Conservation (phyloP, 2,113 vertebrate species). For the Chaetodon auriga region DNA sequence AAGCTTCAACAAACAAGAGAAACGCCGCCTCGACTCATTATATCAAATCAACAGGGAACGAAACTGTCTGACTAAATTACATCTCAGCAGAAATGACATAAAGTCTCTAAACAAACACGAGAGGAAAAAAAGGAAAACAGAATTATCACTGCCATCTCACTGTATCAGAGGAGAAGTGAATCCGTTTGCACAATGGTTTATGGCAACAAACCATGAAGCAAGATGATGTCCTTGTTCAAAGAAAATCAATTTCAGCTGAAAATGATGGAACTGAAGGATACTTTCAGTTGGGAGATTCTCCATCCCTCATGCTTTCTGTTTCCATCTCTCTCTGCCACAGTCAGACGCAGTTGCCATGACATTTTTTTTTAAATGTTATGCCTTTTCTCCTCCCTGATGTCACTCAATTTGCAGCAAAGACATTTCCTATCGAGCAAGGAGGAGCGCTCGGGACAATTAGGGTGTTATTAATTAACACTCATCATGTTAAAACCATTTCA, state of each 20-base stretch:
- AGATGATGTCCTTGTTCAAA: constrained; percentile 63
- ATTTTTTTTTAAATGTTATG: background rate
- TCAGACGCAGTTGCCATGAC: constrained; percentile 40
- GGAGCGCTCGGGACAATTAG: constrained; percentile 25
- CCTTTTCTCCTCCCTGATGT: constrained; percentile 36
- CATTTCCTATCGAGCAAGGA: constrained; percentile 3
- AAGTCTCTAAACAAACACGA: constrained; percentile 68
- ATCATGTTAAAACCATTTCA: constrained; percentile 4
- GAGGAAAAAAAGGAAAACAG: background rate
- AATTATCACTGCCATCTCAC: constrained; percentile 55
- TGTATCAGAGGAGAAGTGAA: constrained; percentile 54
- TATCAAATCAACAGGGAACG: constrained; percentile 72
- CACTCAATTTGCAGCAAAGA: constrained; percentile 30
- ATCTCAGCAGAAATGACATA: constrained; percentile 62
- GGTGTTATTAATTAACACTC: constrained; percentile 11
- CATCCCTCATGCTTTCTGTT: constrained; percentile 49
- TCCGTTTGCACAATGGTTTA: constrained; percentile 58
- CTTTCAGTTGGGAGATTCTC: constrained; percentile 52
- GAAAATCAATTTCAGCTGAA: constrained; percentile 68
- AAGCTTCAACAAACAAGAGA: constrained; percentile 68
- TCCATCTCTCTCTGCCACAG: constrained; percentile 25
- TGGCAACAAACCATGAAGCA: constrained; percentile 66
- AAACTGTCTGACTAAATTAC: constrained; percentile 72
- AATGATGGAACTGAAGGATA: constrained; percentile 68
- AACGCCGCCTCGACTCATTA: constrained; percentile 69